These are phyloP conservation scores for Leptogaster cylindrica DNA, from an alignment of 2,888 invertebrate genomes.

Conservation along the genomic window DNA sequence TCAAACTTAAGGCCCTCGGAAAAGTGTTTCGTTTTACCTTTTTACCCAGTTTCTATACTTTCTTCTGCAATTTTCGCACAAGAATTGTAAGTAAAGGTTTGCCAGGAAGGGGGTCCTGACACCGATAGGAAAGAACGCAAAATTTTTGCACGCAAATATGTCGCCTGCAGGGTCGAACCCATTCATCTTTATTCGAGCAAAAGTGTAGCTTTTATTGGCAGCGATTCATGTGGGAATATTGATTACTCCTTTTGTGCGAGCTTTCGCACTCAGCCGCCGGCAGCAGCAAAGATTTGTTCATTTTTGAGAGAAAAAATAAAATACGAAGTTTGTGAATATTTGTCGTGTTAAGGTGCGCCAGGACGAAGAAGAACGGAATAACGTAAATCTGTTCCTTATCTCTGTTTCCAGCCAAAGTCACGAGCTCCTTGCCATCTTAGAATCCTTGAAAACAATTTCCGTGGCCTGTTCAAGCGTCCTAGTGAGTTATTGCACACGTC, in stretches of 20 bases:
- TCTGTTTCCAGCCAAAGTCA: not conserved
- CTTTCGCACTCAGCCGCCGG: slow-evolving; percentile 8
- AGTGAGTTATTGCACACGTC: slow-evolving; percentile 14
- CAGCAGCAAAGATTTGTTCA: slow-evolving; percentile 17
- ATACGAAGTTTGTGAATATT: slow-evolving; percentile 12
- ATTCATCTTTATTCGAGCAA: slow-evolving; percentile 36
- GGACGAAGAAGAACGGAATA: slow-evolving; percentile 6
- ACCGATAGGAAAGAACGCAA: slow-evolving; percentile 22
- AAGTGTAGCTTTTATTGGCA: slow-evolving; percentile 38
- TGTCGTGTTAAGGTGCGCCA: slow-evolving; percentile 8
- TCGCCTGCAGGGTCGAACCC: slow-evolving; percentile 32
- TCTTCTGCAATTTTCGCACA: not conserved
- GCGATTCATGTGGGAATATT: slow-evolving; percentile 33
- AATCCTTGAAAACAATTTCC: not conserved
- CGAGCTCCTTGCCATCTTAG: not conserved
- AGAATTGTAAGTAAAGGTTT: not conserved
- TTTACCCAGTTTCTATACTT: not conserved
- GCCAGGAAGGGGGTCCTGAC: not conserved
- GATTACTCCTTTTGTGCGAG: slow-evolving; percentile 30
- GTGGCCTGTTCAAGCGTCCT: not conserved
- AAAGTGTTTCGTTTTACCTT: slow-evolving; percentile 18
- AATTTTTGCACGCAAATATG: slow-evolving; percentile 28
- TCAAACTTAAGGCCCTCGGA: not conserved
- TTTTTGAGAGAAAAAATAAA: slow-evolving; percentile 11
- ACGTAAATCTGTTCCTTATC: slow-evolving; percentile 29